Evolutionary conservation across 2,113 vertebrate genomes (phyloP).

Genomic region (Chaenocephalus aceratus): DNA sequence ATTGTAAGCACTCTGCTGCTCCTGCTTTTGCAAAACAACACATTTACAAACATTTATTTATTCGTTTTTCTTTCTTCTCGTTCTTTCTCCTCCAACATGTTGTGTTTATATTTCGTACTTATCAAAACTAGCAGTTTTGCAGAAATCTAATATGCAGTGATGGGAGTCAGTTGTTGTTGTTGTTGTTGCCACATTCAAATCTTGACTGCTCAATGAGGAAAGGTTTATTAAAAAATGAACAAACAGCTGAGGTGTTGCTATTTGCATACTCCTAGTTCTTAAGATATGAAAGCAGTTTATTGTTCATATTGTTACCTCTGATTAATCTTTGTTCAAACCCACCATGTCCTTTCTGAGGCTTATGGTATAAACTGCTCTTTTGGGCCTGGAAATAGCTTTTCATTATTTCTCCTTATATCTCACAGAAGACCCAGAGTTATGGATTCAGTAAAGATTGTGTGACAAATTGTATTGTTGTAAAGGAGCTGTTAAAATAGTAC

Average conservation of each 20-base stretch:
- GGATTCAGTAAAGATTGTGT: constrained; percentile 49
- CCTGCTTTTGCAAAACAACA: constrained; percentile 28
- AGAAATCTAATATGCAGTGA: constrained; percentile 61
- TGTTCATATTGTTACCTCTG: constrained; percentile 17
- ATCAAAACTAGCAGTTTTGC: constrained; percentile 59
- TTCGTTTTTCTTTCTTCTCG: constrained; percentile 56
- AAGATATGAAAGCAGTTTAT: constrained; percentile 1
- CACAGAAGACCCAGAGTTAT: constrained; percentile 23
- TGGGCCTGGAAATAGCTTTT: constrained; percentile 22
- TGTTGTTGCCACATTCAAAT: constrained; percentile 5
- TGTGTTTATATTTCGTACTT: constrained; percentile 51
- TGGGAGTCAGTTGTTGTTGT: constrained; percentile 38
- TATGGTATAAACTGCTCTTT: background rate
- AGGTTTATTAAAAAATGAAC: constrained; percentile 24
- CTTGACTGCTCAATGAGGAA: constrained; percentile 34
- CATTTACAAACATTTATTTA: constrained; percentile 66
- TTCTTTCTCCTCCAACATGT: constrained; percentile 16
- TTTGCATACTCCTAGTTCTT: background rate
- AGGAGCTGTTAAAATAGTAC: constrained; percentile 41
- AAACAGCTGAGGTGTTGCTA: background rate
- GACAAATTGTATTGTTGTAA: constrained; percentile 63
- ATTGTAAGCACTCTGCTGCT: constrained; percentile 54
- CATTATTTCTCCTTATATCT: constrained; percentile 24
- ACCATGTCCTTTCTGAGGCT: background rate
- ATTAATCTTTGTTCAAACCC: constrained; percentile 23